Conservation (phyloP, 2,113 vertebrate species). For the rabbit (Oryctolagus cuniculus) region DNA sequence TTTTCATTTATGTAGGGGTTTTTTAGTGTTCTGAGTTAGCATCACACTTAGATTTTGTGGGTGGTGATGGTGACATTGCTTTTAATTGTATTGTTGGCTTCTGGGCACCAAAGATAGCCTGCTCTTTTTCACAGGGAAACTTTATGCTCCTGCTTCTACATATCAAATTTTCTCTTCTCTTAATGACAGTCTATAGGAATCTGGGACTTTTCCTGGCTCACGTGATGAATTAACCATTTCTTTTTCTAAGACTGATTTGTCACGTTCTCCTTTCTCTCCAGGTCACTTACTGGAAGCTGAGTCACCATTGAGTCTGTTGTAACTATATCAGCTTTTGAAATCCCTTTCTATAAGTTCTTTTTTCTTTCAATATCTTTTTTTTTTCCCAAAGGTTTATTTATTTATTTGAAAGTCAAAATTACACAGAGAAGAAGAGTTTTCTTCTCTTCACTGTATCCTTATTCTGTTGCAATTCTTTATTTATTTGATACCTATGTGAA, state of each 20-base stretch:
- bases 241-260: background rate
- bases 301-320: background rate
- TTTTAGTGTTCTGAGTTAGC: background rate
- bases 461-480: slow-evolving; percentile 4
- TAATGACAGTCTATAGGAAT: background rate
- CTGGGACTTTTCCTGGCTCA: background rate
- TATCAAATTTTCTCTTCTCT: background rate
- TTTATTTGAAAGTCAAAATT: too few species aligned
- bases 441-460: background rate
- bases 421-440: too few species aligned
- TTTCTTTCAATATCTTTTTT: slow-evolving; percentile 19
- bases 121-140: background rate
- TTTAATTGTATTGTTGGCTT: slow-evolving; percentile 1
- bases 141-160: background rate
- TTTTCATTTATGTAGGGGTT: background rate
- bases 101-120: background rate
- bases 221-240: background rate
- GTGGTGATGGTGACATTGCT: background rate
- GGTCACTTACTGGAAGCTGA: background rate
- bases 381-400: too few species aligned
- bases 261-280: background rate
- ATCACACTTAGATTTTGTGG: background rate
- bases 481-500: slow-evolving; percentile 50
- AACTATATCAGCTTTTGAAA: slow-evolving; percentile 18
- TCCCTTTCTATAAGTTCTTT: background rate